Evolutionary conservation across 2,113 vertebrate genomes (phyloP).

Genomic region (Phalacrocorax brasilianus): DNA sequence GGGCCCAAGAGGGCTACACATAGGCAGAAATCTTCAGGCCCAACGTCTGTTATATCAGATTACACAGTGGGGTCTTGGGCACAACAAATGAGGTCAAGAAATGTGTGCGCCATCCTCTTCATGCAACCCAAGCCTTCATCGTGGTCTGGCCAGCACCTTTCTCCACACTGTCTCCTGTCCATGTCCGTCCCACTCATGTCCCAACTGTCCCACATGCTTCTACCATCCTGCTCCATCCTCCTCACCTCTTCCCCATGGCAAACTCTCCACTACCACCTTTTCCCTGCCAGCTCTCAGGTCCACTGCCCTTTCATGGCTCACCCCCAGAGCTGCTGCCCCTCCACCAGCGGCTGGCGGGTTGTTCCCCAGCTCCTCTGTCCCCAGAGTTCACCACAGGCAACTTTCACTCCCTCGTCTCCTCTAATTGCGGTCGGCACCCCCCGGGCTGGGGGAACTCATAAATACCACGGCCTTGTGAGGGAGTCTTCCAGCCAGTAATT

Average conservation of each 20-base stretch:
- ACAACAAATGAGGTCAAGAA: neutral
- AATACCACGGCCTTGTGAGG: constrained; percentile 69
- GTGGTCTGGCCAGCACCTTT: neutral
- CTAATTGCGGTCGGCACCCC: constrained; percentile 47
- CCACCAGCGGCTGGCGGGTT: rapidly evolving
- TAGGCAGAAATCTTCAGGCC: neutral
- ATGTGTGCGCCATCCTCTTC: neutral
- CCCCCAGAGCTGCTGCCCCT: neutral
- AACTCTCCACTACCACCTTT: neutral
- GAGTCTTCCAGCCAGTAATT: constrained; percentile 80
- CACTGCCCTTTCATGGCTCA: neutral
- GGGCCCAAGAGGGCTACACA: neutral
- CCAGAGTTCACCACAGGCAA: constrained; percentile 32
- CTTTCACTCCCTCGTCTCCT: constrained; percentile 48
- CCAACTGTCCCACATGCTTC: neutral
- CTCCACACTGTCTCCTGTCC: neutral
- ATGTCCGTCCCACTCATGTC: neutral
- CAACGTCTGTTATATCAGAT: neutral
- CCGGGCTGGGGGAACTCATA: constrained; percentile 37
- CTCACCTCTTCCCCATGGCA: neutral
- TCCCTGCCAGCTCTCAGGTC: neutral
- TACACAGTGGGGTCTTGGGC: neutral
- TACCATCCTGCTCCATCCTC: neutral
- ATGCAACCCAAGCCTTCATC: neutral
- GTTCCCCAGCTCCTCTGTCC: neutral